Evolutionary conservation across 2,888 invertebrate genomes (phyloP), one percentile per base, ranked within the genome.

Genomic region (Athrips mouffetella): DNA sequence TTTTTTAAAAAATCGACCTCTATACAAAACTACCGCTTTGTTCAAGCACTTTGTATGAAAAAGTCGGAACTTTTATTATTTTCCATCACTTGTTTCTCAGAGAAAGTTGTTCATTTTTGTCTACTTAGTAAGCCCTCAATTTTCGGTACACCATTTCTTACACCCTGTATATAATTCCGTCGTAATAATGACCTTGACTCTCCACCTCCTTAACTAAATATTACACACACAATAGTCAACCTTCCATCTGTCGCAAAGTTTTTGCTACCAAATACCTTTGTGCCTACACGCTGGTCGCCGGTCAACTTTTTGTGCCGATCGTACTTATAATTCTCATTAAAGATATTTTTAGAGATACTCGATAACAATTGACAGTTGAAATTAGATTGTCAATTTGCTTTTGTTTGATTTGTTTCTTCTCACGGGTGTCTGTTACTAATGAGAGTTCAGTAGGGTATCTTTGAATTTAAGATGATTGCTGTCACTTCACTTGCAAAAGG

Each of bases 281-380:
- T 37, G 11, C 37, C 37, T 37, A 21, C 37, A 21, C 37, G 37
- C 10, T 20, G n/a, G n/a, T n/a, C n/a, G 8, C 7, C 37, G 37
- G 37, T 21, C 11, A 37, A 37, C 11, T 37, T 21, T 37, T 37
- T 37, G 18, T 37, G 7, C n/a, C 3, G 11, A n/a, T 18, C 11
- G 20, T 37, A 37, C 20, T 6, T 37, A 37, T 37, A 5, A 18
- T 37, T 20, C 37, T 37, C 37, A 37, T 37, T 37, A 37, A 11
- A 37, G 37, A 37, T 37, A 37, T 8, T 21, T 21, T 21, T 11
- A 20, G 10, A 37, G 25, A 40, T 40, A 25, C 13, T 7, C 15
- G 40, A 25, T 25, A 40, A 40, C 40, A 40, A 40, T 40, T 40
- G 40, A 40, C 40, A 40, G 40, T 25, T 25, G 40, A 25, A 40